Base-by-base conservation (phyloP, 1,140 invertebrate genomes). In the Drosophila pachea region DNA sequence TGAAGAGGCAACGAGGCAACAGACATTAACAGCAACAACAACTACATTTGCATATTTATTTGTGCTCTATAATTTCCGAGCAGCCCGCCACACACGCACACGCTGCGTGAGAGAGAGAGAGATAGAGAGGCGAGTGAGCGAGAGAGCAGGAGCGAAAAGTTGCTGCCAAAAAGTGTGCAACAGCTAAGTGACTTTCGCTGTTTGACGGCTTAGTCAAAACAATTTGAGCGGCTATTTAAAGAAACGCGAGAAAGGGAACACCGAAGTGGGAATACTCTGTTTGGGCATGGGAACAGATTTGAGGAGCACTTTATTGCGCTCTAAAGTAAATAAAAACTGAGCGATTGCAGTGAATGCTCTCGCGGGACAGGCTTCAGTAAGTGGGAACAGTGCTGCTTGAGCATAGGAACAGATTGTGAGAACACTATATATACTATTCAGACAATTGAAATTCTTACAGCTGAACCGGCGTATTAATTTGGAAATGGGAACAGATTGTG, bases 31-130 rank as follows among this genome's bases (percentile, higher is more conserved):
- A 75, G 73, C 73, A 86, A 76, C 73, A 86, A 76, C 74, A 81
- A 74, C 76, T 74, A 75, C 48, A 86, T 86, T 86, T 86, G 74
- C 81, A 86, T 86, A 81, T 84, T 79, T 76, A 63, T 82, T 71
- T 83, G 31, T 35, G 32, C 58, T 43, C 74, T 86, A 60, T 86
- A 86, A 86, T 86, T 86, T 86, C 70, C 72, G 69, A 72, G 69
- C 72, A 67, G 38, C 62, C 76, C 50, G 9, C 38, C 9, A 12
- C 4, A 14, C 29, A 49, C 35, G 29, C 32, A 52, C 43, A 38
- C 65, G 53, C 9, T 22, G 22, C 1, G 22, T 3, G 22, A 22
- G 50, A 29, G 11, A 12, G 9, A 22, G 22, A 22, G 22, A 22
- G 22, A 3, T 1, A 22, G 22, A 22, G 3, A 3, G 22, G 22